These are phyloP conservation scores for Papilio protenor DNA, from an alignment of 2,888 invertebrate species.

Conservation along the genomic window DNA sequence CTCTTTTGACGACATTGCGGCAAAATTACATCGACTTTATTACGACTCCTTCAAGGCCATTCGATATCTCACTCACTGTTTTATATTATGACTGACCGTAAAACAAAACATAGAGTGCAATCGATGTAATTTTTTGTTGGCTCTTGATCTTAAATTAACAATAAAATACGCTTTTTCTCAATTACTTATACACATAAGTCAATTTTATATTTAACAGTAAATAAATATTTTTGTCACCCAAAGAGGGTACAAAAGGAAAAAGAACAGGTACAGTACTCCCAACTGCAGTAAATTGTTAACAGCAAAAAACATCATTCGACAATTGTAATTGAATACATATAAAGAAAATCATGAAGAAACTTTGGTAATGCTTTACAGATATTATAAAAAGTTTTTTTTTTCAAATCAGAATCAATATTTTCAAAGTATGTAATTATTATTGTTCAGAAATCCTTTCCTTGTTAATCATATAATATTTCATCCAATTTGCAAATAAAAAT, in stretches of 20 bases:
- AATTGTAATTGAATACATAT: neutral
- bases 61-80: conserved; percentile 51
- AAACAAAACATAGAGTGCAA: conserved; percentile 50
- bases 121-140: neutral
- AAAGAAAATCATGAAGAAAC: too few relatives aligned
- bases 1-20: conserved; percentile 47
- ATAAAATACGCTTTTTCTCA: neutral
- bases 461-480: too few relatives aligned
- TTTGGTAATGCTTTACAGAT: neutral
- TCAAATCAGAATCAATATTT: too few relatives aligned
- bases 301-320: neutral
- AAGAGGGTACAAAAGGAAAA: neutral
- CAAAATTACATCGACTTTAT: conserved; percentile 59
- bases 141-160: neutral
- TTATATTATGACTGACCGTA: conserved; percentile 49
- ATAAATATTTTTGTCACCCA: neutral
- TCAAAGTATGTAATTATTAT: too few relatives aligned
- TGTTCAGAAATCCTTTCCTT: too few relatives aligned
- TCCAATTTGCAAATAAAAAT: too few relatives aligned
- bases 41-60: conserved; percentile 60
- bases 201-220: neutral
- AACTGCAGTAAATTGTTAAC: neutral
- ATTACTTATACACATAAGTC: neutral
- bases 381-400: neutral
- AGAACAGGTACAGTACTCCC: neutral